Percentiles rank a stretch among this genome's conserved stretches.
Evolutionary conservation across 2,888 invertebrate species (phyloP).

Genomic region (Parochlus steinenii): DNA sequence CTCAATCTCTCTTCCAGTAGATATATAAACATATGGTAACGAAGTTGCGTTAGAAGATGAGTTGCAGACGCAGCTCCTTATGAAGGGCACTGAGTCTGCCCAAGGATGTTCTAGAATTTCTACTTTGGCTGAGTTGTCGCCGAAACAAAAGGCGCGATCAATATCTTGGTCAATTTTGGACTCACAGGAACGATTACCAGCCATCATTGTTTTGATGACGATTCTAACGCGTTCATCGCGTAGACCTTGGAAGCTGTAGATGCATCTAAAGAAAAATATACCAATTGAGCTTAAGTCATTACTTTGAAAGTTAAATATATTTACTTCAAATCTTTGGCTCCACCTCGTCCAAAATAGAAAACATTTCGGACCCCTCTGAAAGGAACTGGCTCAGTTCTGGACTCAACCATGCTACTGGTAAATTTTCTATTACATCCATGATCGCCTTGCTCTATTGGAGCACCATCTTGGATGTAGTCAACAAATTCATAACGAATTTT

Average conservation of each 20-base stretch:
- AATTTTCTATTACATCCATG: slow-evolving; percentile 57
- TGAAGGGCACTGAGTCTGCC: slow-evolving; percentile 49
- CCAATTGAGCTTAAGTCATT: background rate
- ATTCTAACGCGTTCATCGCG: slow-evolving; percentile 65
- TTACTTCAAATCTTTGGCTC: slow-evolving; percentile 62
- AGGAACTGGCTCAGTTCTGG: slow-evolving; percentile 42
- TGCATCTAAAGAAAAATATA: slow-evolving; percentile 42
- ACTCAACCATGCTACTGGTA: slow-evolving; percentile 38
- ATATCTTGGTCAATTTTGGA: slow-evolving; percentile 39
- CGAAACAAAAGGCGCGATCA: slow-evolving; percentile 51
- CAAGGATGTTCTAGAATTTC: slow-evolving; percentile 64
- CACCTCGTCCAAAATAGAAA: slow-evolving; percentile 73
- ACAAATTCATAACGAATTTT: slow-evolving; percentile 79
- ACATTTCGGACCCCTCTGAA: slow-evolving; percentile 70
- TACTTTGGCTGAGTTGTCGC: slow-evolving; percentile 49
- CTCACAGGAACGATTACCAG: slow-evolving; percentile 34
- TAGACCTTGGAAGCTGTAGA: slow-evolving; percentile 74
- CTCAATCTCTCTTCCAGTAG: slow-evolving; percentile 59
- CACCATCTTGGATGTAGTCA: slow-evolving; percentile 70
- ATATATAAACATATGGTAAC: slow-evolving; percentile 58
- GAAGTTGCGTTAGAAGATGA: slow-evolving; percentile 30
- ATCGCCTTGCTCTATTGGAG: slow-evolving; percentile 51
- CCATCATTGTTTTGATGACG: slow-evolving; percentile 54
- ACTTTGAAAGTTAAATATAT: background rate
- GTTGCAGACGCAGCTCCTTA: slow-evolving; percentile 67